phyloP scores from a whole-genome alignment of 2,888 invertebrate genomes.

The Idaea biselata region DNA sequence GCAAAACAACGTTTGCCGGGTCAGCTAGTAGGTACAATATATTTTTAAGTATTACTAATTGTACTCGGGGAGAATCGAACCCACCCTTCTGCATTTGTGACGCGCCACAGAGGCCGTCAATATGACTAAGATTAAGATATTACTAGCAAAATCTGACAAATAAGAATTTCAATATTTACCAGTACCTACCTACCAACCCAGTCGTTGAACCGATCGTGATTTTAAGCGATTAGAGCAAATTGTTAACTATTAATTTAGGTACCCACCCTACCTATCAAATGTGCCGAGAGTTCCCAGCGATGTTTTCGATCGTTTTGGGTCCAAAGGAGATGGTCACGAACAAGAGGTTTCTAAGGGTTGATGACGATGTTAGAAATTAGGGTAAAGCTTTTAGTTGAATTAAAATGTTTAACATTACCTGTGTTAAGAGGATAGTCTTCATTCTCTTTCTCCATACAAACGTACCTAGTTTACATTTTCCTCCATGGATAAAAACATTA shows the following conservation, averaged over 20 bases:
- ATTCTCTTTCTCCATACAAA: too few relatives aligned
- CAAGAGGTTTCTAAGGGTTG: conserved; percentile 2
- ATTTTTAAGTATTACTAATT: too few relatives aligned
- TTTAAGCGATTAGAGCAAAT: conserved; percentile 36
- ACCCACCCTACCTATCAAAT: conserved; percentile 36
- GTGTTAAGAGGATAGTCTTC: neutral
- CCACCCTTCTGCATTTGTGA: too few relatives aligned
- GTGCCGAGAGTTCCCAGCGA: conserved; percentile 25
- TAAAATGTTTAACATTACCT: neutral
- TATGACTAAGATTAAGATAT: neutral
- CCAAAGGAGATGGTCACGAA: conserved; percentile 21
- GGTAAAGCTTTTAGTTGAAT: neutral
- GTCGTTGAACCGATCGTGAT: conserved; percentile 34
- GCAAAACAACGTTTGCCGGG: too few relatives aligned
- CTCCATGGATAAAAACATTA: too few relatives aligned
- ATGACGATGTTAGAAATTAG: neutral
- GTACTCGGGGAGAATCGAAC: too few relatives aligned
- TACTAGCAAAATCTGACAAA: neutral
- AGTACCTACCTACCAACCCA: conserved; percentile 14
- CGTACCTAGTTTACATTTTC: too few relatives aligned
- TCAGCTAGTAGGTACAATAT: too few relatives aligned
- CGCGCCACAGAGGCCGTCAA: too few relatives aligned
- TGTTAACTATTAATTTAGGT: conserved; percentile 34
- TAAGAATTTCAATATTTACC: conserved; percentile 25
- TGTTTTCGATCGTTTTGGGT: conserved; percentile 27